Percentiles rank a stretch among this genome's conserved stretches.
These are phyloP conservation scores for Corythornis cristatus DNA, from an alignment of 2,113 vertebrate species.

Conservation along the genomic window DNA sequence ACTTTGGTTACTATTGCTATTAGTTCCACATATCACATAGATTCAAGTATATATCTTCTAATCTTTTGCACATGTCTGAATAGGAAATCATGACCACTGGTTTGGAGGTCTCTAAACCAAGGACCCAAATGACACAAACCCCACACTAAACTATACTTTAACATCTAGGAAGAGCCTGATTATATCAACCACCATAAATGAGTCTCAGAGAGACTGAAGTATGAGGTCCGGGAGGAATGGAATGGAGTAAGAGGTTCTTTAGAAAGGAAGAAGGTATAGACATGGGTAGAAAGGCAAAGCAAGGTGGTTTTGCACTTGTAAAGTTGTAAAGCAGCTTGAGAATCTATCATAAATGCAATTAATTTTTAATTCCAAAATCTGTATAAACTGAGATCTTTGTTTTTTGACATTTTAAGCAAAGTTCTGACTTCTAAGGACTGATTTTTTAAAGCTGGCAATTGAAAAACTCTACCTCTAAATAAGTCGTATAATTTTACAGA, in stretches of 20 bases:
- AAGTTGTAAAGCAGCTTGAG: neutral
- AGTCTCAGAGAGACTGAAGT: neutral
- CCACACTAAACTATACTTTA: neutral
- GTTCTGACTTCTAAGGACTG: neutral
- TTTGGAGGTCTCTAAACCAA: neutral
- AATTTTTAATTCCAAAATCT: neutral
- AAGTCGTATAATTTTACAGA: neutral
- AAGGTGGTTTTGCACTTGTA: neutral
- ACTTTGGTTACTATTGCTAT: neutral
- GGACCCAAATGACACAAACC: neutral
- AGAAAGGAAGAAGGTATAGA: rapidly evolving
- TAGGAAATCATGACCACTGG: neutral
- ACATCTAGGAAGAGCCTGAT: neutral
- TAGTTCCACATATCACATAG: neutral
- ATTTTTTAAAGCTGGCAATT: neutral
- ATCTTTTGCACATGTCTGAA: neutral
- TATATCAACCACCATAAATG: neutral
- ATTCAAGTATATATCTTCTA: neutral
- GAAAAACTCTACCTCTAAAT: neutral
- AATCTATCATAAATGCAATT: neutral
- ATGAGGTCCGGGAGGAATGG: neutral
- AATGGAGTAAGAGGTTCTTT: neutral
- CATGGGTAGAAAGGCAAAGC: neutral
- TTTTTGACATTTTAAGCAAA: neutral
- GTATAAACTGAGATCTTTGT: neutral